phyloP scores from a whole-genome alignment of 2,888 invertebrate species.

The Phyllotreta cruciferae region DNA sequence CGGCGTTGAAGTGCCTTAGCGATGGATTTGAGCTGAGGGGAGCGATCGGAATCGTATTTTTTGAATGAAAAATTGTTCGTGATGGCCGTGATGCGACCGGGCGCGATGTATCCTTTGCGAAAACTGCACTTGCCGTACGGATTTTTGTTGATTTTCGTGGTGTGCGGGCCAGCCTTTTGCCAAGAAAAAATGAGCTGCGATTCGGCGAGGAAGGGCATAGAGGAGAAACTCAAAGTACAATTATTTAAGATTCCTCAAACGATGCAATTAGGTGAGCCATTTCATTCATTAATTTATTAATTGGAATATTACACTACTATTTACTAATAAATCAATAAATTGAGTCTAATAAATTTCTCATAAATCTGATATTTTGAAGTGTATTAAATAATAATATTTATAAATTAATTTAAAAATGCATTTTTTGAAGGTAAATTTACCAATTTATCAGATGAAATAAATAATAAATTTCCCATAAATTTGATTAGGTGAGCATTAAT shows the following conservation, averaged over 20 bases:
- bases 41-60: conserved; percentile 34
- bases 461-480: too few relatives aligned
- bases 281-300: background rate
- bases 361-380: too few relatives aligned
- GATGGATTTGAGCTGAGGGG: conserved; percentile 45
- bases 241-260: conserved; percentile 62
- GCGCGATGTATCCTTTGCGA: conserved; percentile 41
- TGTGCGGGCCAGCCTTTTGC: conserved; percentile 36
- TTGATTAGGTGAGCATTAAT: conserved; percentile 59
- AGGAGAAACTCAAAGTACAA: conserved; percentile 63
- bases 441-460: too few relatives aligned
- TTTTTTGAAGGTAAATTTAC: too few relatives aligned
- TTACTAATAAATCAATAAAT: too few relatives aligned
- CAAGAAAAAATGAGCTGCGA: conserved; percentile 59
- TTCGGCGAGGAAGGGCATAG: conserved; percentile 62
- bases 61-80: conserved; percentile 36
- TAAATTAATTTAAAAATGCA: too few relatives aligned
- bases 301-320: too few relatives aligned
- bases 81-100: conserved; percentile 52
- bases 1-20: conserved; percentile 52
- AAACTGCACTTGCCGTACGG: conserved; percentile 48
- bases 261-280: conserved; percentile 62
- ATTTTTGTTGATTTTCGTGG: conserved; percentile 49
- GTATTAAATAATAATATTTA: too few relatives aligned
- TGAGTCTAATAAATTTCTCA: too few relatives aligned